phyloP scores from a whole-genome alignment of 2,113 vertebrate genomes.

The Alectura lathami region DNA sequence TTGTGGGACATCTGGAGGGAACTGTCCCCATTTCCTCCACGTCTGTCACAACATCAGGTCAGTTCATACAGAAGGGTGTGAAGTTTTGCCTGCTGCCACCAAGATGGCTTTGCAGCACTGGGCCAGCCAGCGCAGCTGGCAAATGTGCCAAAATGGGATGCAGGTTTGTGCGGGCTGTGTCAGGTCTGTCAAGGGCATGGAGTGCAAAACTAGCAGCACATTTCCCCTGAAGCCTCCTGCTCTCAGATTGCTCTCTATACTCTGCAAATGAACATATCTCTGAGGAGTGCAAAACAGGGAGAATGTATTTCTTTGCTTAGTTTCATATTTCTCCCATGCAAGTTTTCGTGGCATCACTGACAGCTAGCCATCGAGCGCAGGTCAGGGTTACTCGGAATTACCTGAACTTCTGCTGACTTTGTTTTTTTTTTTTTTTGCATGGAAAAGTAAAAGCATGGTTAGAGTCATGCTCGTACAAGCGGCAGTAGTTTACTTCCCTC shows the following conservation, averaged over 20 bases:
- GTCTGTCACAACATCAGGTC: background rate
- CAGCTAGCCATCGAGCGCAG: background rate
- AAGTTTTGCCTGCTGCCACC: background rate
- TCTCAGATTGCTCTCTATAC: rapidly evolving
- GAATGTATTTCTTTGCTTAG: background rate
- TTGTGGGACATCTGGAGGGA: background rate
- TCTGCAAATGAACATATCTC: rapidly evolving
- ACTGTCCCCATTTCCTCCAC: background rate
- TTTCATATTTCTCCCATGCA: background rate
- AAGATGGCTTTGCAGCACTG: background rate
- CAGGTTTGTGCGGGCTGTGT: background rate
- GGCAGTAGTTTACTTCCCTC: background rate
- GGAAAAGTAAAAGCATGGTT: background rate
- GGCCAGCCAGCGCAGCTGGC: background rate
- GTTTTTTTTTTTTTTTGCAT: background rate
- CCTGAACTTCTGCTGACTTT: background rate
- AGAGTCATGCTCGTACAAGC: background rate
- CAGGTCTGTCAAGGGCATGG: background rate
- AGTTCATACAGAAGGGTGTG: background rate
- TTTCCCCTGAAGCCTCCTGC: background rate
- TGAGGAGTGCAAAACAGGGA: background rate
- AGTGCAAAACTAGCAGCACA: background rate
- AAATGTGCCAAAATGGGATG: background rate
- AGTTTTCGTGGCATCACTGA: background rate
- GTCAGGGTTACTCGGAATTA: background rate